phyloP scores from a whole-genome alignment of 1,140 invertebrate species.

The Schlechtendalia chinensis region DNA sequence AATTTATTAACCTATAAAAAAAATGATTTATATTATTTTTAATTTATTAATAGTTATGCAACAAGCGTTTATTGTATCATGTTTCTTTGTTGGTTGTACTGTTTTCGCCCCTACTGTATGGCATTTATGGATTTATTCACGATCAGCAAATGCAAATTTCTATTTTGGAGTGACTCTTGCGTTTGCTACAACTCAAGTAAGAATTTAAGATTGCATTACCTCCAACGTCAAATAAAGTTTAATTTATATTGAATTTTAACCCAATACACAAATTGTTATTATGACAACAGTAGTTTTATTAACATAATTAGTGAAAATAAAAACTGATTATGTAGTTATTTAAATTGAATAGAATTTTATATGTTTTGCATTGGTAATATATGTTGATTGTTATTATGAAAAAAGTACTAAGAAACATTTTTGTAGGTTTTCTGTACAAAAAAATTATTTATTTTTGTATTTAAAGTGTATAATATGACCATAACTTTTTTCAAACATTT shows the following conservation, averaged over 20 bases:
- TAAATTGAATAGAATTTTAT: no score
- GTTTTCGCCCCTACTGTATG: constrained; percentile 91
- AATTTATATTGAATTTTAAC: no score
- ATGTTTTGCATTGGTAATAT: no score
- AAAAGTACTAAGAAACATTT: no score
- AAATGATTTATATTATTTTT: constrained; percentile 37
- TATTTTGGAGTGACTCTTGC: constrained; percentile 97
- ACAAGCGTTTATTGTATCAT: constrained; percentile 86
- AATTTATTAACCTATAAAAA: not conserved
- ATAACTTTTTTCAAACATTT: no score
- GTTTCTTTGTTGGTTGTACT: constrained; percentile 83
- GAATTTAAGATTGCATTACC: not conserved
- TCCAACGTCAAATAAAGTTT: not conserved
- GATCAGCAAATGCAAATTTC: constrained; percentile 98
- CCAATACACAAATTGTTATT: no score
- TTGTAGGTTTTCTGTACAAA: no score
- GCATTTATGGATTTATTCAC: constrained; percentile 97
- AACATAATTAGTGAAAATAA: not conserved
- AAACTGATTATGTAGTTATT: no score
- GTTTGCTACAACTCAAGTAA: constrained; percentile 82
- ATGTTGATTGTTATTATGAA: no score
- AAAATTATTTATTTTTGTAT: no score
- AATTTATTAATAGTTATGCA: constrained; percentile 72
- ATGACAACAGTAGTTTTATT: no score
- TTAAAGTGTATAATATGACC: no score